phyloP scores from a whole-genome alignment of 2,888 invertebrate species.

The Pyrrhosoma nymphula region DNA sequence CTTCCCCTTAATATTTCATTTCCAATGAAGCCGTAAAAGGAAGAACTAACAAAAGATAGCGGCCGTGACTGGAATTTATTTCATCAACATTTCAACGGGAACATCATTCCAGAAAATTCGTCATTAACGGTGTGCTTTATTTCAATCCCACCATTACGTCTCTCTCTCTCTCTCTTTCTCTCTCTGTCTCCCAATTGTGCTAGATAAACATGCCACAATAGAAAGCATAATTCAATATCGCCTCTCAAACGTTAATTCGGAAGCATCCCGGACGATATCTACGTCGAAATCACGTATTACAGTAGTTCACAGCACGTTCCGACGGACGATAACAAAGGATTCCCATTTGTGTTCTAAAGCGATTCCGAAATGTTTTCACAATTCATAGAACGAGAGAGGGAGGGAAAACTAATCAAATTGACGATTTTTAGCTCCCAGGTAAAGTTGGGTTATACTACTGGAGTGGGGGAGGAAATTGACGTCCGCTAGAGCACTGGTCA shows the following conservation, averaged over 20 bases:
- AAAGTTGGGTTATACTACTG: background rate
- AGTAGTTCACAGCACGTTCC: background rate
- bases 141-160: background rate
- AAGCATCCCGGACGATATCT: background rate
- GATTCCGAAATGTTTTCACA: background rate
- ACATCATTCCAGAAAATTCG: background rate
- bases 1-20: background rate
- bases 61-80: background rate
- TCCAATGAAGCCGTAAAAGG: background rate
- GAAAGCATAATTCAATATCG: background rate
- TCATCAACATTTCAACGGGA: background rate
- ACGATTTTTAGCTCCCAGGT: constrained; percentile 18
- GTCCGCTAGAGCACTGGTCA: background rate
- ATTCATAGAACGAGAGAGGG: background rate
- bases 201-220: background rate
- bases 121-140: background rate
- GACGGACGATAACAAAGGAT: background rate
- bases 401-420: constrained; percentile 45
- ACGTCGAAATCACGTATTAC: background rate
- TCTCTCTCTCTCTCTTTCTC: too few species aligned
- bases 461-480: background rate
- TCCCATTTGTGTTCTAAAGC: constrained; percentile 17
- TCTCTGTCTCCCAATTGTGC: background rate
- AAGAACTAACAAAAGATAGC: background rate
- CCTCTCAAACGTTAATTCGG: background rate